Conservation (phyloP, 2,797 vertebrate genomes). For the Myotis myotis region DNA sequence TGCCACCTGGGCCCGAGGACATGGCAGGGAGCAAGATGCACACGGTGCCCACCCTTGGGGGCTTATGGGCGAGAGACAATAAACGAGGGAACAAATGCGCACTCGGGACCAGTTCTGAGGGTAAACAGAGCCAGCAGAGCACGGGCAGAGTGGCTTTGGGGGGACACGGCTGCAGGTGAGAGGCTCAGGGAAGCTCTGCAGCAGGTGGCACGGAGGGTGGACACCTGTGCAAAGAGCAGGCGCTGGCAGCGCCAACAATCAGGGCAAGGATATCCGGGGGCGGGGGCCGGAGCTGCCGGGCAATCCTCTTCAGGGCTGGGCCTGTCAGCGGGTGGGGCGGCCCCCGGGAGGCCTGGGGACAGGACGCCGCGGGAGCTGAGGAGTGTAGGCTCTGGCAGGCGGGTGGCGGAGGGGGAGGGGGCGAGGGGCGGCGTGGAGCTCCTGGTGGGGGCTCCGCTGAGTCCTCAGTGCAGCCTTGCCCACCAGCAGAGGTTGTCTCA, state of each 20-base stretch:
- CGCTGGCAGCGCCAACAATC: neutral
- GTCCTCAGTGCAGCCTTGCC: neutral
- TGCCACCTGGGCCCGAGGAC: neutral
- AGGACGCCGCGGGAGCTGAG: neutral
- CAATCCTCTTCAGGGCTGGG: neutral
- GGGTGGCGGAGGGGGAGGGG: neutral
- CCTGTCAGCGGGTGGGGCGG: neutral
- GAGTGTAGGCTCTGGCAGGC: neutral
- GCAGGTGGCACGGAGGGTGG: neutral
- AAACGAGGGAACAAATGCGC: neutral
- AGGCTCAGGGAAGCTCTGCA: neutral
- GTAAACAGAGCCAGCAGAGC: neutral
- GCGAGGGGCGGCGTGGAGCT: neutral
- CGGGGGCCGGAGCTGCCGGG: neutral
- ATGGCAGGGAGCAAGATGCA: neutral
- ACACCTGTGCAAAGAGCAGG: neutral
- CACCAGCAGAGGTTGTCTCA: neutral
- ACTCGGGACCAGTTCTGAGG: neutral
- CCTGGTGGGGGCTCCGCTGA: neutral
- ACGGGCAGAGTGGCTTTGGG: neutral
- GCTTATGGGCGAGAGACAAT: neutral
- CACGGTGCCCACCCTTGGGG: fast-evolving
- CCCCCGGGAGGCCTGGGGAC: neutral
- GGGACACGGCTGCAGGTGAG: neutral
- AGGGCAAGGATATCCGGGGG: neutral